Evolutionary conservation across 2,888 invertebrate species (phyloP).

Genomic region (Drosophila pseudotakahashii): DNA sequence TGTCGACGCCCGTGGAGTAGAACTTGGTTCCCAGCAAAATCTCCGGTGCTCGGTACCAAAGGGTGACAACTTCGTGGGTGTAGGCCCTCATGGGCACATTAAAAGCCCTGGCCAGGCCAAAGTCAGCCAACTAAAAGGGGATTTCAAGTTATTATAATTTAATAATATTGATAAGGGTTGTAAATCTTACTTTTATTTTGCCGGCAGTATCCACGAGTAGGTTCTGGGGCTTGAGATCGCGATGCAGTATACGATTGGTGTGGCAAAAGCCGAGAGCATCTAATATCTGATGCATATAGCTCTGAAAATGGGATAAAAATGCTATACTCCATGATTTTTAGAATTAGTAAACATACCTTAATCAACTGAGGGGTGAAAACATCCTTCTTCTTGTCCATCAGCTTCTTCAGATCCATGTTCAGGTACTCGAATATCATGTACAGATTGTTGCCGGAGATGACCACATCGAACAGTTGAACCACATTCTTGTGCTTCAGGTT

Average conservation of each 20-base stretch:
- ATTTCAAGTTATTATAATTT: background rate
- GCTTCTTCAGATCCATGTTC: slow-evolving; percentile 95
- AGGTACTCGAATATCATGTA: slow-evolving; percentile 98
- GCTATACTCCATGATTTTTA: too few species aligned
- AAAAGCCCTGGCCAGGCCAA: slow-evolving; percentile 97
- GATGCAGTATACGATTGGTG: slow-evolving; percentile 93
- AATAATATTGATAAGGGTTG: background rate
- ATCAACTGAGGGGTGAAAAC: slow-evolving; percentile 88
- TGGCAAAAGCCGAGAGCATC: slow-evolving; percentile 96
- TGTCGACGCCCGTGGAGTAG: slow-evolving; percentile 96
- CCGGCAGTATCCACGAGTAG: slow-evolving; percentile 94
- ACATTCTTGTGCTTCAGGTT: slow-evolving; percentile 95
- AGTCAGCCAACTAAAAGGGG: slow-evolving; percentile 90
- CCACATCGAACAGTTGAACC: slow-evolving; percentile 94
- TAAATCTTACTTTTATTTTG: slow-evolving; percentile 89
- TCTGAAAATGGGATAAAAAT: slow-evolving; percentile 84
- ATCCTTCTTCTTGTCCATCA: slow-evolving; percentile 90
- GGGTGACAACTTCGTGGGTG: slow-evolving; percentile 97
- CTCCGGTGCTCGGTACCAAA: slow-evolving; percentile 99
- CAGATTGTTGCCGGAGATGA: slow-evolving; percentile 92
- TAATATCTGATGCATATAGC: slow-evolving; percentile 94
- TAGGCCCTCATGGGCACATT: slow-evolving; percentile 96
- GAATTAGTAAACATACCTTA: slow-evolving; percentile 85
- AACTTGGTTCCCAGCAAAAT: slow-evolving; percentile 95
- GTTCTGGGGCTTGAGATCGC: slow-evolving; percentile 98